Evolutionary conservation across 1,140 invertebrate species (phyloP).

Genomic region (Drosophila ananassae): DNA sequence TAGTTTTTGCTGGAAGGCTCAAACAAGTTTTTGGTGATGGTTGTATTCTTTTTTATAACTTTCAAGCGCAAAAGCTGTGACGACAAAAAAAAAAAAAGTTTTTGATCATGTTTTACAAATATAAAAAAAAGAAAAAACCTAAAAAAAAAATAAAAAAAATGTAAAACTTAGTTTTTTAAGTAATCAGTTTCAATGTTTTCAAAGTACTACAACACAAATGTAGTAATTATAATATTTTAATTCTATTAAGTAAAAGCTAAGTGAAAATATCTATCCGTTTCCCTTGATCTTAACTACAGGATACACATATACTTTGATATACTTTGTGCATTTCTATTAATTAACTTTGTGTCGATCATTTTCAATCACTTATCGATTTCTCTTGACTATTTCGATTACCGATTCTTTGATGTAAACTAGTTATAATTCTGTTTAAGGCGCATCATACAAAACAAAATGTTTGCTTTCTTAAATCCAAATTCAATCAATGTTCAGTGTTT

Average conservation of each 20-base stretch:
- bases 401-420: conserved; percentile 52
- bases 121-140: conserved; percentile 18
- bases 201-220: conserved; percentile 33
- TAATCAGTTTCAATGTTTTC: conserved; percentile 54
- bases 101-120: conserved; percentile 52
- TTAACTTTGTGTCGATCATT: conserved; percentile 39
- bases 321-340: conserved; percentile 54
- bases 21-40: conserved; percentile 58
- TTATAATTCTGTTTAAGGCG: conserved; percentile 50
- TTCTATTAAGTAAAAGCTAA: conserved; percentile 31
- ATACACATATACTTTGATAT: conserved; percentile 27
- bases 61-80: conserved; percentile 52
- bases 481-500: conserved; percentile 56
- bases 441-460: conserved; percentile 39
- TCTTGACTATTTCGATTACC: conserved; percentile 20
- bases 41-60: conserved; percentile 45
- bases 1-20: conserved; percentile 58
- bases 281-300: conserved; percentile 35
- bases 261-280: conserved; percentile 34
- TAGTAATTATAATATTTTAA: conserved; percentile 34
- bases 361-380: conserved; percentile 24
- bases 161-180: conserved; percentile 54
- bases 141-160: conserved; percentile 27
- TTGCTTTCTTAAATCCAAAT: conserved; percentile 46
- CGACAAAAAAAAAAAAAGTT: conserved; percentile 47